These are phyloP conservation scores for Vultur gryphus DNA, from an alignment of 2,797 vertebrate genomes.

Conservation along the genomic window DNA sequence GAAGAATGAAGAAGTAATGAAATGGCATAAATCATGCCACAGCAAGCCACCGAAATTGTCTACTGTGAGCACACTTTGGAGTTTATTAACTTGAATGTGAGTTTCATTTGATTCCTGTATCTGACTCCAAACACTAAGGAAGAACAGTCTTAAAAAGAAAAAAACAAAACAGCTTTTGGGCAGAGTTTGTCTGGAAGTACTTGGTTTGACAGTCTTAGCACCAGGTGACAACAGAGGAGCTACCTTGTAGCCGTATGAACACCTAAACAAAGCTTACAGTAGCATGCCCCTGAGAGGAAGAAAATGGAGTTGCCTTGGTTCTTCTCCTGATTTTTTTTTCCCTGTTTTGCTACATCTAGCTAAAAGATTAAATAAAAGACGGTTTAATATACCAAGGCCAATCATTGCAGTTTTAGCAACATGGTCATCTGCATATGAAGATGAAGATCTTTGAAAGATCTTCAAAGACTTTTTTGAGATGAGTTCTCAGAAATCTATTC, in stretches of 20 bases:
- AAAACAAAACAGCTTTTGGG: background rate
- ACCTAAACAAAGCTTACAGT: background rate
- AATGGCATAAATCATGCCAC: background rate
- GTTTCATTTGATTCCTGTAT: background rate
- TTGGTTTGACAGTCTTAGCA: background rate
- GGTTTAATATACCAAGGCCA: background rate
- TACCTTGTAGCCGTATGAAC: background rate
- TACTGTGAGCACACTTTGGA: background rate
- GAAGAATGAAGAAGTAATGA: background rate
- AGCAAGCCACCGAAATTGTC: background rate
- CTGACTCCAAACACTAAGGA: background rate
- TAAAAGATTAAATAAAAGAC: background rate
- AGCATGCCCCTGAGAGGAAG: background rate
- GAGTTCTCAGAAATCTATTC: background rate
- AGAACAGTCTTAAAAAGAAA: background rate
- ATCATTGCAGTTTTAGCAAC: background rate
- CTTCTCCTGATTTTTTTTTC: background rate
- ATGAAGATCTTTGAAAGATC: background rate
- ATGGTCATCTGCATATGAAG: background rate
- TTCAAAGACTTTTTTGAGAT: background rate
- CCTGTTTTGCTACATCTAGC: background rate
- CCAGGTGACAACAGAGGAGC: background rate
- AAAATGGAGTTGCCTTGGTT: background rate
- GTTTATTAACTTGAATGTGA: background rate
- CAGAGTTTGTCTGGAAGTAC: background rate